These are phyloP conservation scores for Drosophila engyochracea DNA, from an alignment of 2,888 invertebrate genomes.

Conservation along the genomic window DNA sequence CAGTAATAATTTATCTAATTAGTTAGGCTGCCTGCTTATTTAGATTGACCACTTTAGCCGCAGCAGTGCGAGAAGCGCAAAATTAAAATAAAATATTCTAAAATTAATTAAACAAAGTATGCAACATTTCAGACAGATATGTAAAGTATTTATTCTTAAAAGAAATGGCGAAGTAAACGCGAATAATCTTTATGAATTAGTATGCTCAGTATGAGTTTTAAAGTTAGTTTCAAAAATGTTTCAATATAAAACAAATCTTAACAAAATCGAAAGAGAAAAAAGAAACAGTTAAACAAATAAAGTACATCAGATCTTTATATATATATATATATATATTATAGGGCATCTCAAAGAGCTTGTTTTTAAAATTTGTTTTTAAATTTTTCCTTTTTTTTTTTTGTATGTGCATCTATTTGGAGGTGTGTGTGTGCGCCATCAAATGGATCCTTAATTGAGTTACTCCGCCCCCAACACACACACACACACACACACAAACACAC, in stretches of 20 bases:
- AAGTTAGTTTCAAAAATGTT: background rate
- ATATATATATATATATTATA: background rate
- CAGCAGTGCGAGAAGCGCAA: conserved; percentile 6
- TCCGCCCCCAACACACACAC: conserved; percentile 82
- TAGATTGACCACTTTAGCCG: conserved; percentile 10
- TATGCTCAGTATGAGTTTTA: background rate
- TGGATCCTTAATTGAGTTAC: conserved; percentile 86
- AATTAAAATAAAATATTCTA: background rate
- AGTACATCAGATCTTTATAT: background rate
- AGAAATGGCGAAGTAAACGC: background rate
- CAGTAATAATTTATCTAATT: conserved; percentile 69
- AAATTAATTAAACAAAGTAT: background rate
- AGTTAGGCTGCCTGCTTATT: conserved; percentile 27
- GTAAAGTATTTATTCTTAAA: background rate
- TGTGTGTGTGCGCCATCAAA: conserved; percentile 83
- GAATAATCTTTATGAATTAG: background rate
- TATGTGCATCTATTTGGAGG: conserved; percentile 35
- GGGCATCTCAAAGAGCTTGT: conserved; percentile 22
- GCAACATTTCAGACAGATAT: background rate
- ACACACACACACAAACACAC: conserved; percentile 37
- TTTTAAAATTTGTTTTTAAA: conserved; percentile 34
- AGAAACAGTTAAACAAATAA: background rate
- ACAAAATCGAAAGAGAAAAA: background rate
- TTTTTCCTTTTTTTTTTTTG: conserved; percentile 27
- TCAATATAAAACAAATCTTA: background rate